Conservation (phyloP, 2,797 vertebrate genomes). For the Hafferia zeledoni region DNA sequence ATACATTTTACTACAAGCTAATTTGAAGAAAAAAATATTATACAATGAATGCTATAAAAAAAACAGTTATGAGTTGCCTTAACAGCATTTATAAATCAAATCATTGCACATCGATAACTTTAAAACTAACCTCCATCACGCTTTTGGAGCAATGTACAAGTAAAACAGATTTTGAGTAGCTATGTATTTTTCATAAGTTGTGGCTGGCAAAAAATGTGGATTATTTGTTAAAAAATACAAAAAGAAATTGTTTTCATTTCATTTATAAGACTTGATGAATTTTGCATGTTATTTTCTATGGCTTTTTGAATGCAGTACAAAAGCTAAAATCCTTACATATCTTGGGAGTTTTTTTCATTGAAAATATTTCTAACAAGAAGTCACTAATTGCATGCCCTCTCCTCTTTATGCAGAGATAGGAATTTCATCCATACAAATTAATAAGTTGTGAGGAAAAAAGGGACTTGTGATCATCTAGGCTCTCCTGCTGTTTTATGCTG, state of each 20-base stretch:
- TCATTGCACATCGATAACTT: background rate
- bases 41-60: background rate
- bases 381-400: background rate
- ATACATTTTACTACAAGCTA: constrained; percentile 49
- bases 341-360: background rate
- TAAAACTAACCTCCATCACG: constrained; percentile 22
- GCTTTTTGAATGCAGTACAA: background rate
- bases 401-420: background rate
- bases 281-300: background rate
- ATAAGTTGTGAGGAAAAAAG: background rate
- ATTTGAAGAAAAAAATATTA: constrained; percentile 43
- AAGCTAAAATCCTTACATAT: background rate
- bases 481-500: background rate
- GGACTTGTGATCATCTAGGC: background rate
- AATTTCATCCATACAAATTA: background rate
- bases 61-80: constrained; percentile 14
- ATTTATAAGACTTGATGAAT: background rate
- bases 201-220: background rate
- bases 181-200: constrained; percentile 27
- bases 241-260: background rate
- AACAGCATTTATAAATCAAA: constrained; percentile 57
- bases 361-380: background rate
- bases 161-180: background rate
- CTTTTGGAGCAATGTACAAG: constrained; percentile 2
- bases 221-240: background rate